Base-by-base conservation (phyloP, 2,888 invertebrate genomes). In the Baccha elongata region DNA sequence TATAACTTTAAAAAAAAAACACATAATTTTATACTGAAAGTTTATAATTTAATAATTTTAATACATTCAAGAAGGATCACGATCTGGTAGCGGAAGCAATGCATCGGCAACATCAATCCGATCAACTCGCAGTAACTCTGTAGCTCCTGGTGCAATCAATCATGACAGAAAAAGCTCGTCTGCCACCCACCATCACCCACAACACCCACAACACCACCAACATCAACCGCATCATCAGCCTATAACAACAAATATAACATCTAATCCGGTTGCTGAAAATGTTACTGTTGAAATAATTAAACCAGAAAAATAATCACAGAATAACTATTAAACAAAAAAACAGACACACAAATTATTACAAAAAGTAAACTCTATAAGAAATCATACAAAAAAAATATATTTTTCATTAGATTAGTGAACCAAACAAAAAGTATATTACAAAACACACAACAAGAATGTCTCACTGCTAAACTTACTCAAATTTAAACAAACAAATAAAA, bases 221-320 rank as follows among this genome's bases (percentile, higher is more conserved):
- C 87, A 88, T 44, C 87, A 88, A 64, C 87, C 87, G 48, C 89
- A 89, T 73, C 88, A 88, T 46, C 87, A 89, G 75, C 87, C 88
- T 3, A 85, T 89, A 60, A 88, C 88, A 40, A 88, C 90, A 64
- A 89, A 91, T 84, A 90, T 90, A 71, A 90, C 88, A 58, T 86
- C 89, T 58, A 90, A 90, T 87, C 92, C 93, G 60, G 92, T 91
- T 88, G 91, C 92, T 86, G 94, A 94, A 87, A 93, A 92, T 88
- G 94, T 96, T 84, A 95, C 95, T 85, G 94, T 96, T 68, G 96
- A 96, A 91, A 94, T 96, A 87, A 93, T 94, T 87, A 94, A 94
- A 87, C 93, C 94, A 84, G 93, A 93, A 87, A 91, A 92, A 86
- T 93, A 93, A 89, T 88, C 76, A 79, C 83, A 11, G 74, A 83